Base-by-base conservation (phyloP, 2,888 invertebrate species). In the Thumatha senex region DNA sequence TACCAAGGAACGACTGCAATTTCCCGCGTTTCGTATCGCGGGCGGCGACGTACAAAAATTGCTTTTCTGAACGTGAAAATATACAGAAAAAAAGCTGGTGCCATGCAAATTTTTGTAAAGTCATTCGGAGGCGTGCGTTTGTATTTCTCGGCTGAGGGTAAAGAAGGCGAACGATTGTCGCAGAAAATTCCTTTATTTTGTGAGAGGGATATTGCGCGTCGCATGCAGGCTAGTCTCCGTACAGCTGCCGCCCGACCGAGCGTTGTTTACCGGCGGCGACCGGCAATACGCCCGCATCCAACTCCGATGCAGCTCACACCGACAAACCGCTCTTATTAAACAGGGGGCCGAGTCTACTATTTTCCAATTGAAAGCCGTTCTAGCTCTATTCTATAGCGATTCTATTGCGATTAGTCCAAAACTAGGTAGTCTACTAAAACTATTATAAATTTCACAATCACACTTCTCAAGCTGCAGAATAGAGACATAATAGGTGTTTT, bases 21-120 rank as follows among this genome's bases (percentile, higher is more conserved):
- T 89, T 91, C 88, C 90, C 89, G 84, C 82, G 80, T 79, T 77
- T 79, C 82, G 83, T 84, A 82, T 85, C 87, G 87, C 78, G 80
- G 73, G 74, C 84, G 73, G 74, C 84, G 86, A 84, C 86, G 86
- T 86, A 86, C 87, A 86, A 90, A 90, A 91, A 91, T 89, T 90
- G 91, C 89, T 91, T 91, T 90, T 84, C 89, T 84, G 79, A 83
- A 84, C 81, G 83, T 81, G 77, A 81, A 86, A 86, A 88, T 84
- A 85, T 81, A 84, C 76, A 85, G 74, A 83, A 82, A 86, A 83
- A 85, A 84, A 82, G 59, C 66, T 69, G 68, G 76, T 76, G 78
- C 78, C 77, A 90, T 89, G 90, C 87, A 90, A 90, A 91, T 89
- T 91, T 90, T 86, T 88, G 88, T 89, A 87, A 86, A 90, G 90